Evolutionary conservation across 2,113 vertebrate species (phyloP).

Genomic region (Aviceda subcristata): DNA sequence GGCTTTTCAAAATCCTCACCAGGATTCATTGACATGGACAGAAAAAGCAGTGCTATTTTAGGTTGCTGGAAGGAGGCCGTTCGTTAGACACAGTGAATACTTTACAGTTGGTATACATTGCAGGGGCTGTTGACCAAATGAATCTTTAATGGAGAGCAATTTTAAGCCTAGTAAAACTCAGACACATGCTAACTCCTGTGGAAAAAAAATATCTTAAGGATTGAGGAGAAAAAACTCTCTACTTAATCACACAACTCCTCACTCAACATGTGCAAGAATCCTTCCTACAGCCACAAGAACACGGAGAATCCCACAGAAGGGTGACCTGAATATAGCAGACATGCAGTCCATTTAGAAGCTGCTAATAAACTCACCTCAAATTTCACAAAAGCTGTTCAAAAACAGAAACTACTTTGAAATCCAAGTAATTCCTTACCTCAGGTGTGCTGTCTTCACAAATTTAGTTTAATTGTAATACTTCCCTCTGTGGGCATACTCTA

Average conservation of each 20-base stretch:
- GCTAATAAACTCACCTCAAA: neutral
- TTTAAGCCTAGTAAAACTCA: neutral
- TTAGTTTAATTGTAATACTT: neutral
- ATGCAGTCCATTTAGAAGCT: neutral
- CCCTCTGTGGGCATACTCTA: neutral
- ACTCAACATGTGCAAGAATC: neutral
- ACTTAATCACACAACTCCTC: neutral
- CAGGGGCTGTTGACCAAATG: constrained; percentile 1
- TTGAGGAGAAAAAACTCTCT: neutral
- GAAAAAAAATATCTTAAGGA: neutral
- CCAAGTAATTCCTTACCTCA: neutral
- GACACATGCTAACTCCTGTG: neutral
- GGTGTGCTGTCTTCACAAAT: neutral
- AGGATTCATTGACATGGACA: neutral
- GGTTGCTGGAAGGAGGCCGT: neutral
- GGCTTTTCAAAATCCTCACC: neutral
- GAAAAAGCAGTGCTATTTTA: neutral
- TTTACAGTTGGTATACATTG: neutral
- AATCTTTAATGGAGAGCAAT: constrained; percentile 24
- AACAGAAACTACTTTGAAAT: neutral
- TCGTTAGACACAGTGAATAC: neutral
- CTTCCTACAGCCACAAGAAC: neutral
- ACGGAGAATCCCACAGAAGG: neutral
- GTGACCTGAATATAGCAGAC: neutral
- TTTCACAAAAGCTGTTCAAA: neutral